Evolutionary conservation across 2,888 invertebrate genomes (phyloP).

Genomic region (Allacma fusca): DNA sequence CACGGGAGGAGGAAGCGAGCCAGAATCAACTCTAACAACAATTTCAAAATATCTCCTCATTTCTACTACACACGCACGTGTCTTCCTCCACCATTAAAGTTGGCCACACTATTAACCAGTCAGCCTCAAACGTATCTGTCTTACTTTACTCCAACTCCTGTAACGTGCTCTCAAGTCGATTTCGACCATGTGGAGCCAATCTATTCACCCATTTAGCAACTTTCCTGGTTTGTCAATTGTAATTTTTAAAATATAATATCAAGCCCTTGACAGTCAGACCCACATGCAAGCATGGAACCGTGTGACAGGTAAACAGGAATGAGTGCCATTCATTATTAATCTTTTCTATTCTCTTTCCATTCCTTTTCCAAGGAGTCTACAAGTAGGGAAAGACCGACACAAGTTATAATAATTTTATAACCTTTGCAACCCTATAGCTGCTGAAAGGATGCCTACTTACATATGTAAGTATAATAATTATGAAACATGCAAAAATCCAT

Average conservation of each 20-base stretch:
- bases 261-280: conserved; percentile 9
- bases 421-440: too few species aligned
- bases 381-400: too few species aligned
- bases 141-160: conserved; percentile 18
- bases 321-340: conserved; percentile 13
- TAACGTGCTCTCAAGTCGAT: neutral
- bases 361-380: too few species aligned
- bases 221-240: conserved; percentile 11
- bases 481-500: too few species aligned
- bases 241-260: conserved; percentile 1
- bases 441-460: too few species aligned
- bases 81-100: conserved; percentile 27
- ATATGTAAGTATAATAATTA: too few species aligned
- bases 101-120: conserved; percentile 23
- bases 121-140: neutral
- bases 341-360: too few species aligned
- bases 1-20: conserved; percentile 30
- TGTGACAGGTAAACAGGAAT: conserved; percentile 27
- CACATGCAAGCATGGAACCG: conserved; percentile 19
- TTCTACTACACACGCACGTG: conserved; percentile 31
- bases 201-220: conserved; percentile 4
- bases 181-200: conserved; percentile 9
- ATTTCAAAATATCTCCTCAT: conserved; percentile 34
- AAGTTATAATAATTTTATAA: too few species aligned
- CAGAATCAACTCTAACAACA: conserved; percentile 31